Base-by-base conservation (phyloP, 2,797 vertebrate genomes). In the Hemitrygon akajei region DNA sequence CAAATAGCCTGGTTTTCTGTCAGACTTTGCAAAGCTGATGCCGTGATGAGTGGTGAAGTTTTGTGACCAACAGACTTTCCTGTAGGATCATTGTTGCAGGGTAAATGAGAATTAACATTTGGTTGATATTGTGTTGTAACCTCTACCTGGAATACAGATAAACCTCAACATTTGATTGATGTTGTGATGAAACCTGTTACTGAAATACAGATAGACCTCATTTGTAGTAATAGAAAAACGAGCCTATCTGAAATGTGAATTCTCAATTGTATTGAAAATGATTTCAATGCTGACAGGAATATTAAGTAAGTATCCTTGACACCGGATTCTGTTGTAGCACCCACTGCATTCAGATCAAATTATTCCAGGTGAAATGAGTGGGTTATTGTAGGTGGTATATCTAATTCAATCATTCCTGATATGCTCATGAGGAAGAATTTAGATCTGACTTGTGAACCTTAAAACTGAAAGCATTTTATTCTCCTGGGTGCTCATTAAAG, bases 61-160 rank as follows among this genome's bases (percentile, higher is more conserved):
- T 69, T 16, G n/a, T 89, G 86, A n/a, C 18, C 66, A 60, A 37
- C 1, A 63, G 58, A 87, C 58, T 34, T 87, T 58, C 63, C 58
- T 30, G 30, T 14, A 34, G 30, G 66, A 69, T 37, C 20, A 34
- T 69, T 69, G 82, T 25, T 3, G 60, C 34, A 63, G 47, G n/a
- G 63, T 37, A 89, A 89, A 89, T 89, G 66, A 89, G 86, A 89
- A 69, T 89, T 60, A 69, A 89, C 60, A 89, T 89, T 89, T 69
- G 63, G n/a, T 63, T 69, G 86, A 69, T 89, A 89, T 37, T 89
- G 7, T 69, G 66, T 69, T 37, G 86, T 37, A 34, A 89, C 63
- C 22, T 3, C 47, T 47, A 2, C 4, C 47, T 47, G 47, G 47
- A 47, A 47, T 47, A 47, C 47, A 47, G 47, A 47, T 47, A 47